These are phyloP conservation scores for Eublepharis macularius DNA, from an alignment of 2,113 vertebrate genomes.

Conservation along the genomic window DNA sequence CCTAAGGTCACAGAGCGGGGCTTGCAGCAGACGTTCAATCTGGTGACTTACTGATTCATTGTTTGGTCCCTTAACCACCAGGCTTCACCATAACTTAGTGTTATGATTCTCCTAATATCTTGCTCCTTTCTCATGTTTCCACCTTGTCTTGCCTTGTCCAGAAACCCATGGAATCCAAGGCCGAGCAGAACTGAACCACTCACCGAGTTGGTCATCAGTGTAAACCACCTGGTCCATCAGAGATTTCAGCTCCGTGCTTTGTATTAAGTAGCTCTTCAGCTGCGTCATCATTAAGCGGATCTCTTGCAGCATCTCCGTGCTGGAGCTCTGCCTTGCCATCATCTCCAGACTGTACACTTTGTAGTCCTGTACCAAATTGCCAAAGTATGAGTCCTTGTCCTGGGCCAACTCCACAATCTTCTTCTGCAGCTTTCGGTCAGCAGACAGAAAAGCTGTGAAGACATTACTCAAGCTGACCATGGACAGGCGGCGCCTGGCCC, in stretches of 20 bases:
- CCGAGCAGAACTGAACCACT: slow-evolving; percentile 47
- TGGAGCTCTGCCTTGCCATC: slow-evolving; percentile 87
- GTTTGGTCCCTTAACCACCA: too few relatives aligned
- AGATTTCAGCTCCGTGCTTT: slow-evolving; percentile 89
- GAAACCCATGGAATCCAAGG: not conserved
- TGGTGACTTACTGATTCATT: too few relatives aligned
- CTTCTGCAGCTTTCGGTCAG: slow-evolving; percentile 89
- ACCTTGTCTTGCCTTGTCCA: not conserved
- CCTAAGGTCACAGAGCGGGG: too few relatives aligned
- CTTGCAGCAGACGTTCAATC: too few relatives aligned
- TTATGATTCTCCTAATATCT: not conserved
- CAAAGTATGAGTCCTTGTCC: slow-evolving; percentile 91
- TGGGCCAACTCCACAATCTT: slow-evolving; percentile 90
- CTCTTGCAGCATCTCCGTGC: slow-evolving; percentile 96
- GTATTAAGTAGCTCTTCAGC: slow-evolving; percentile 95
- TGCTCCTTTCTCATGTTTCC: not conserved
- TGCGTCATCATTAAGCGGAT: slow-evolving; percentile 98
- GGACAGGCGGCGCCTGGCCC: slow-evolving; percentile 87
- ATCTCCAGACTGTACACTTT: slow-evolving; percentile 91
- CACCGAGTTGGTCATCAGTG: slow-evolving; percentile 83
- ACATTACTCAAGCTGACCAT: slow-evolving; percentile 81
- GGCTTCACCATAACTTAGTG: not conserved
- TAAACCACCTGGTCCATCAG: slow-evolving; percentile 80
- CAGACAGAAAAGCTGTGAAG: slow-evolving; percentile 87
- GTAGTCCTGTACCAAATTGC: slow-evolving; percentile 91